Conservation (phyloP, 2,797 vertebrate genomes). For the Crypturellus tataupa region DNA sequence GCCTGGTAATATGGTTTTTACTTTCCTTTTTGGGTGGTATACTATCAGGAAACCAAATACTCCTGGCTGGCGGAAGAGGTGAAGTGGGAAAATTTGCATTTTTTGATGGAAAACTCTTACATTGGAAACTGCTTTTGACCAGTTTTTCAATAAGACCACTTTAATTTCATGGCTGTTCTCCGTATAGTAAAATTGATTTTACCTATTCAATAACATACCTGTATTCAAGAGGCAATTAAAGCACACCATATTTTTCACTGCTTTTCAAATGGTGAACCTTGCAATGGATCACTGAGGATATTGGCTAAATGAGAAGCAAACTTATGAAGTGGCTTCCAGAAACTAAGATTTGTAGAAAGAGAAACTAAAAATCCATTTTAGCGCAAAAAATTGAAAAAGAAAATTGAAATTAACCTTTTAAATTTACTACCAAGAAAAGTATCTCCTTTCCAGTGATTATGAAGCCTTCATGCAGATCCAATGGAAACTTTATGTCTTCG, state of each 20-base stretch:
- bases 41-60: background rate
- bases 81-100: conserved; percentile 9
- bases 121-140: conserved; percentile 29
- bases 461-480: background rate
- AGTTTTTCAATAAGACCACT: background rate
- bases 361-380: background rate
- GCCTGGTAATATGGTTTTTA: background rate
- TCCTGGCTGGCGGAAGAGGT: background rate
- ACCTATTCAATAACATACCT: conserved; percentile 30
- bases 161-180: conserved; percentile 23
- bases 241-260: conserved; percentile 23
- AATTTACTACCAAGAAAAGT: background rate
- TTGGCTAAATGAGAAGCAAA: background rate
- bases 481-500: background rate
- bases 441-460: background rate
- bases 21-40: background rate
- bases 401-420: background rate
- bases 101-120: conserved; percentile 37
- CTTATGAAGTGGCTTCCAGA: background rate
- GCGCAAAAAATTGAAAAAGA: background rate
- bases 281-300: background rate
- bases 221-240: conserved; percentile 41
- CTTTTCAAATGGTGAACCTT: conserved; percentile 33
- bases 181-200: conserved; percentile 65
- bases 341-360: background rate